Evolutionary conservation across 2,888 invertebrate species (phyloP).

Genomic region (Sarcophaga caerulescens): DNA sequence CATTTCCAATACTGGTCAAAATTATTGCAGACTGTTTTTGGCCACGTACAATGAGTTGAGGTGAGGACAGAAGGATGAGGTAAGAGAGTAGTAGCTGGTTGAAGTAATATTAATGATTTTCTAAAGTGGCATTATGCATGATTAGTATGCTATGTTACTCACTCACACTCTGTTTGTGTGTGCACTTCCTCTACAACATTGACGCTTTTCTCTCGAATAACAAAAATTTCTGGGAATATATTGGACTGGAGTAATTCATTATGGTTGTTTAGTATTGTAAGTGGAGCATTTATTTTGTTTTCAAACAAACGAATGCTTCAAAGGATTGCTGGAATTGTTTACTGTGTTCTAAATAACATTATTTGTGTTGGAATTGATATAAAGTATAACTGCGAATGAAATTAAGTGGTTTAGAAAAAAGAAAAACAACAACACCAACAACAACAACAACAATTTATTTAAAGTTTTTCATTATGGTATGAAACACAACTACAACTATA

Average conservation of each 20-base stretch:
- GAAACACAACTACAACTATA: constrained; percentile 5
- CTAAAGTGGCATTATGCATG: constrained; percentile 48
- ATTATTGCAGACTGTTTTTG: constrained; percentile 1
- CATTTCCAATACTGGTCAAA: constrained; percentile 22
- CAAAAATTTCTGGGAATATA: background rate
- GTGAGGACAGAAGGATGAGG: background rate
- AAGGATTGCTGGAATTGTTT: constrained; percentile 14
- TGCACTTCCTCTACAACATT: no score
- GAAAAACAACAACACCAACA: no score
- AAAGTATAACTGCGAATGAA: constrained; percentile 58
- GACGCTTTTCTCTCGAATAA: no score
- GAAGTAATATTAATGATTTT: constrained; percentile 61
- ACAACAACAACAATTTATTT: constrained; percentile 33
- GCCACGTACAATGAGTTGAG: background rate
- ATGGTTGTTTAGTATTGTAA: background rate
- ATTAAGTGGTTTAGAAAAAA: constrained; percentile 58
- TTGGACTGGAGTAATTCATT: constrained; percentile 17
- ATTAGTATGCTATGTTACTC: background rate
- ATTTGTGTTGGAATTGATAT: constrained; percentile 41
- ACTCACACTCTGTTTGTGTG: no score
- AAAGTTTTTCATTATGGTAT: constrained; percentile 31
- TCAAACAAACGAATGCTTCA: background rate
- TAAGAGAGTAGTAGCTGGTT: background rate
- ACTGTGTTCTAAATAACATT: constrained; percentile 37
- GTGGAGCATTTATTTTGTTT: no score